Percentiles rank a stretch among this genome's conserved stretches.
Conservation (phyloP, 2,888 invertebrate genomes). For the Falcaria lacertinaria region DNA sequence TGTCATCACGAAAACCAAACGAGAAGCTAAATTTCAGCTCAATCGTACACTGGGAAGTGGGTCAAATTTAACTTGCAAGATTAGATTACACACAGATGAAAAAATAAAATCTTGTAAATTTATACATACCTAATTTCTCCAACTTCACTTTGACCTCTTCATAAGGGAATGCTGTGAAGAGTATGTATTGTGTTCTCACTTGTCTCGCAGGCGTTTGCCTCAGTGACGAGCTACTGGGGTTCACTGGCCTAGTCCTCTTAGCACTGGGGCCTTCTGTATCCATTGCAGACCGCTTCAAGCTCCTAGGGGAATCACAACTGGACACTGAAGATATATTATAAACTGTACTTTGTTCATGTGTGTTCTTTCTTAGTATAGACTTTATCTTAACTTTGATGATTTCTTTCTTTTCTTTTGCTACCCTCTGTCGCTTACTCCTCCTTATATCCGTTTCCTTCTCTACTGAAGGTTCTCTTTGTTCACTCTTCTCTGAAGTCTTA, state of each 20-base stretch:
- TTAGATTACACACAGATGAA: no score
- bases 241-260: slow-evolving; percentile 38
- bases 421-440: slow-evolving; percentile 49
- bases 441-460: slow-evolving; percentile 35
- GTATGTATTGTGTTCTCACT: slow-evolving; percentile 42
- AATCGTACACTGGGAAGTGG: no score
- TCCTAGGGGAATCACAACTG: slow-evolving; percentile 36
- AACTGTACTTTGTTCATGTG: slow-evolving; percentile 48
- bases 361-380: slow-evolving; percentile 27
- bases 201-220: slow-evolving; percentile 39
- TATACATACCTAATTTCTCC: slow-evolving; percentile 60
- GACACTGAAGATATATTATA: slow-evolving; percentile 51
- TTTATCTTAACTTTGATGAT: slow-evolving; percentile 17
- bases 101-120: no score
- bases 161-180: slow-evolving; percentile 61
- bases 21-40: no score
- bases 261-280: slow-evolving; percentile 33
- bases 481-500: slow-evolving; percentile 9
- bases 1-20: no score
- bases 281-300: slow-evolving; percentile 37
- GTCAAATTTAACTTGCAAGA: no score
- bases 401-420: slow-evolving; percentile 25
- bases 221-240: slow-evolving; percentile 18
- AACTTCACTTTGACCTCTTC: slow-evolving; percentile 50
- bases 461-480: slow-evolving; percentile 19